Base-by-base conservation (phyloP, 2,113 vertebrate species). In the Atractosteus spatula region DNA sequence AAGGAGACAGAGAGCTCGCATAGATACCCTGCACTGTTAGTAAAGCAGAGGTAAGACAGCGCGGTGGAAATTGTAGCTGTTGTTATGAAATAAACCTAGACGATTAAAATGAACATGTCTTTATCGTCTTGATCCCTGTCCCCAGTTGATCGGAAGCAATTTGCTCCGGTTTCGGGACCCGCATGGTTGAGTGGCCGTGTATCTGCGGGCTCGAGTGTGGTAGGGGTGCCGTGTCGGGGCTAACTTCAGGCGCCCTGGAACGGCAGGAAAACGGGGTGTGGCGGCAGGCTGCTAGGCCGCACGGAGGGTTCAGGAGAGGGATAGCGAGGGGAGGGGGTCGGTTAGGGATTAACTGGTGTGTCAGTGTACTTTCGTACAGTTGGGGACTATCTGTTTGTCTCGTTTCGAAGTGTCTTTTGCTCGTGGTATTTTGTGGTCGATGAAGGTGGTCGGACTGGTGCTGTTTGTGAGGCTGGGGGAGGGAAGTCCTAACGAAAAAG, bases 11-110 rank as follows among this genome's bases (percentile, higher is more conserved):
- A 71, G 54, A 84, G 81, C 78, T 89, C 86, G 89, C 81, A 88
- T 82, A 89, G 86, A 90, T 91, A 90, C 83, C 88, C 77, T 86
- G 85, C 86, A 86, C 89, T 93, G 91, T 93, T 89, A 91, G 77
- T 90, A 79, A 85, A 91, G 85, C 82, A 80, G 86, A 92, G 91
- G 91, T 93, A 93, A 92, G 91, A 88, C 89, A 89, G 87, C 82
- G 78, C 80, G 78, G 75, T 77, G 82, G 79, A 72, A 72, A 75
- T 75, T 81, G 73, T 80, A 73, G 76, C 71, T 71, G 68, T 70
- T 51, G 64, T 63, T 69, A 17, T 69, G 62, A 71, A 77, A 69
- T 77, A 75, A 70, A 70, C 45, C 51, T 54, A 67, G 73, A 29
- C 4, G 65, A 43, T 51, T 44, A 71, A 75, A 75, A 59, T 69